Conservation (phyloP, 2,888 invertebrate species). For the Beris chalybata region DNA sequence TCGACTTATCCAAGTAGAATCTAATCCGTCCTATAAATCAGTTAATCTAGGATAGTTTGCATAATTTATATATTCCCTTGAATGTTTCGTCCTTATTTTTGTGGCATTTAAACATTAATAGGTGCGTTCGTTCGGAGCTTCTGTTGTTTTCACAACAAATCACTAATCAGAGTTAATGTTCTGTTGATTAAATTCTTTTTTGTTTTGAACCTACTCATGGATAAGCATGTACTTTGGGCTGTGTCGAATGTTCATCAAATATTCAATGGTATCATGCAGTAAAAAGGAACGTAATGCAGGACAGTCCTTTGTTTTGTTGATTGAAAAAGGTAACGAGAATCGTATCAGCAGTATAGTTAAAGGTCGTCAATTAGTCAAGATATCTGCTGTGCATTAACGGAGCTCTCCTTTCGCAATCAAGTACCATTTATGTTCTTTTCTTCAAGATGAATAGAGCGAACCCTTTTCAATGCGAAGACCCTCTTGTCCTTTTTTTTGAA, state of each 20-base stretch:
- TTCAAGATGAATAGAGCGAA: neutral
- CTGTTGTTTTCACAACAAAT: too few relatives aligned
- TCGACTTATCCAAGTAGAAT: conserved; percentile 7
- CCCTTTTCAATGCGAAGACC: neutral
- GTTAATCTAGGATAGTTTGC: conserved; percentile 25
- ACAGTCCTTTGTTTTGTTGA: too few relatives aligned
- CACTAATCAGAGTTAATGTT: too few relatives aligned
- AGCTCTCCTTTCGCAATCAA: conserved; percentile 6
- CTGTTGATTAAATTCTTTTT: too few relatives aligned
- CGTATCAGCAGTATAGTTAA: too few relatives aligned
- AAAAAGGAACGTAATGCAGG: too few relatives aligned
- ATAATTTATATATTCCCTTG: conserved; percentile 7
- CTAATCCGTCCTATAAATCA: conserved; percentile 19
- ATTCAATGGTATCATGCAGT: too few relatives aligned
- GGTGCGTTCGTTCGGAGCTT: too few relatives aligned
- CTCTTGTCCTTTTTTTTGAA: conserved; percentile 5
- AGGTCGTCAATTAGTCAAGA: conserved; percentile 4
- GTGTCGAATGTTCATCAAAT: too few relatives aligned
- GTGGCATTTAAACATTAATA: neutral
- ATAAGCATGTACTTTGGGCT: too few relatives aligned
- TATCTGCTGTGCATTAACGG: neutral
- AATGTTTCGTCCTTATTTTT: neutral
- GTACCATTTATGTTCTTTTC: neutral
- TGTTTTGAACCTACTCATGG: too few relatives aligned
- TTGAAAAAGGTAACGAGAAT: too few relatives aligned